Evolutionary conservation across 2,888 invertebrate genomes (phyloP).

Genomic region (Noctuana brunneofusca): DNA sequence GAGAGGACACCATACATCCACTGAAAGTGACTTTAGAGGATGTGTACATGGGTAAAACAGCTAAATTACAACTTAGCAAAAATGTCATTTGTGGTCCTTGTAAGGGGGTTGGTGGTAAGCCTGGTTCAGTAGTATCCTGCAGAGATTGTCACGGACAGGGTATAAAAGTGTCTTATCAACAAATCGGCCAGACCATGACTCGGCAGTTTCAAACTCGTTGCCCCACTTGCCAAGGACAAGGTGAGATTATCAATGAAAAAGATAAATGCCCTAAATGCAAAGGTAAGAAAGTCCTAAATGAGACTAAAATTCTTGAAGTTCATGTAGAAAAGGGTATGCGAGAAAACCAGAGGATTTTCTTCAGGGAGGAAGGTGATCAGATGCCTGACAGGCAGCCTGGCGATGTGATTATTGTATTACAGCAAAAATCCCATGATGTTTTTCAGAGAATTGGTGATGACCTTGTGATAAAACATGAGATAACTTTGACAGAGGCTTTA

Average conservation of each 20-base stretch:
- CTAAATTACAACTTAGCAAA: constrained; percentile 91
- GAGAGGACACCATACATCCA: constrained; percentile 93
- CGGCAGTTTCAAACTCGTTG: constrained; percentile 85
- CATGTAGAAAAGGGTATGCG: constrained; percentile 95
- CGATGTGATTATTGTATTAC: constrained; percentile 93
- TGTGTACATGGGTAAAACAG: constrained; percentile 93
- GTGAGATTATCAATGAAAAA: constrained; percentile 89
- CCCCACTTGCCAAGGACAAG: constrained; percentile 85
- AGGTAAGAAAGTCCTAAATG: constrained; percentile 92
- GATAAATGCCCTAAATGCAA: constrained; percentile 92
- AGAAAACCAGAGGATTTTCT: constrained; percentile 92
- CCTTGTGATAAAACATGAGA: constrained; percentile 87
- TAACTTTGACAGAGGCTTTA: constrained; percentile 93
- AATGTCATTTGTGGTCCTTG: constrained; percentile 91
- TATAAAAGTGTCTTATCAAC: constrained; percentile 87
- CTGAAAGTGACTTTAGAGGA: constrained; percentile 94
- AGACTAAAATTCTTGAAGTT: constrained; percentile 93
- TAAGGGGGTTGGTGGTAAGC: constrained; percentile 89
- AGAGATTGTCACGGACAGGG: constrained; percentile 90
- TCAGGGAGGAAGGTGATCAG: constrained; percentile 95
- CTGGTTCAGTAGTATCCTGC: constrained; percentile 86
- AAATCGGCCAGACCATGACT: constrained; percentile 85
- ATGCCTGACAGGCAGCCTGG: constrained; percentile 93
- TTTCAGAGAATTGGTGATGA: constrained; percentile 91
- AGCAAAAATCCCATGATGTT: constrained; percentile 89